Evolutionary conservation across 2,113 vertebrate species (phyloP), one percentile per base, ranked within the genome.

Genomic region (Nanger granti): DNA sequence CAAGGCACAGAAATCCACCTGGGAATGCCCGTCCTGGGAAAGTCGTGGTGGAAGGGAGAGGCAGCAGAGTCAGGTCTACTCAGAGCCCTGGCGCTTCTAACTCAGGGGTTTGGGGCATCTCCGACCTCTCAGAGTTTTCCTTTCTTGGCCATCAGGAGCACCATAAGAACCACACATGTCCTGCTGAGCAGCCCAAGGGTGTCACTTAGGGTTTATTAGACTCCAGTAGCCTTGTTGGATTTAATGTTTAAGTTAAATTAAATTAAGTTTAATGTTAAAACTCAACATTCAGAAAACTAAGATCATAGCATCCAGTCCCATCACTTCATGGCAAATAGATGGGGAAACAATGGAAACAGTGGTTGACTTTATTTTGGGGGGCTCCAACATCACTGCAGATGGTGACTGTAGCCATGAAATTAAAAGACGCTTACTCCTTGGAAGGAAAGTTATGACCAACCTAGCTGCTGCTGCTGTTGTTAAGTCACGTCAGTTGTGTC

Each of bases 401-500:
- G 34, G 34, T 69, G 64, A 69, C 0, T 69, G 34, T 4, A n/a
- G 34, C 17, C 34, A 20, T 69, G 34, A 69, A n/a, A 69, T 69
- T 69, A n/a, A 69, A n/a, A 69, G 64, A n/a, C 0, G 0, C 15
- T 20, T 18, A 5, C 34, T n/a, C 17, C 64, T 69, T 69, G 64
- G 17, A 69, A 69, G 34, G 64, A 69, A n/a, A 69, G 34, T 20
- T 69, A 20, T 69, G 34, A 20, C 14, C 64, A 69, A n/a, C 34
- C 8, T 20, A 69, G 64, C 64, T n/a, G 14, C 14, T 64, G 64
- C 17, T 69, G 64, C 4, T n/a, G 64, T 18, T 66, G 44, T 44
- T 44, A 69, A n/a, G 34, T 69, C 7, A 0, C 0, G 2, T 44
- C 64, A 69, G 17, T n/a, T 4, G 8, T 20, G 64, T n/a, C 17